Base-by-base conservation (phyloP, 2,888 invertebrate species). In the Hydropsyche betteni region DNA sequence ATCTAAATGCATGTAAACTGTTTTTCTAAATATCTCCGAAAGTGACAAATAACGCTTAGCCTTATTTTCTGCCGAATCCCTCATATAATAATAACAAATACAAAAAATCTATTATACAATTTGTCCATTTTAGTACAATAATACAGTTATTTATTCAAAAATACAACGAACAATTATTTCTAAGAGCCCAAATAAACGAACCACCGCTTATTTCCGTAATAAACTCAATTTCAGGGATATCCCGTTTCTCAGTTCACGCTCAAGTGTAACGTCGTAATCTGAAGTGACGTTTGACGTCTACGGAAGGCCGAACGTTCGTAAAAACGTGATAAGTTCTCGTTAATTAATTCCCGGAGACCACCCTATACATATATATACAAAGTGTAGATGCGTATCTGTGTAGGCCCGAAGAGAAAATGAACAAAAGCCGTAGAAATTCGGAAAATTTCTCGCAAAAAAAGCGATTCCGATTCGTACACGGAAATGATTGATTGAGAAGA, bases 101-200 rank as follows among this genome's bases (percentile, higher is more conserved):
- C 24, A 2, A n/a, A n/a, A n/a, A n/a, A n/a, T n/a, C n/a, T n/a
- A n/a, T n/a, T n/a, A n/a, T n/a, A n/a, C n/a, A n/a, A n/a, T 24
- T 24, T 24, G 24, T 24, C 24, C 24, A 24, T 24, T 24, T 24
- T 24, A 2, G 1, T 24, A 24, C 1, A 24, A 24, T 24, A 24
- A 24, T 2, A 24, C 24, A 24, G 1, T 24, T 24, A 1, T 24
- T 24, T 24, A 24, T 24, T 2, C 24, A 24, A 24, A 68, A 85
- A 24, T 24, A 24, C 81, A 76, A 79, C 80, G 79, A 51, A 14
- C 55, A 52, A 36, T 52, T 78, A 81, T 81, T 80, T 78, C 72
- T 58, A 77, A 73, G 55, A 16, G 76, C 77, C 77, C 77, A 77
- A 74, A 70, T 75, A 77, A 78, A 76, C 79, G 78, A 76, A 71